A percentile compares a stretch with the other conserved stretches of the same genome.
phyloP scores from a whole-genome alignment of 2,113 vertebrate species.

The Malaclemys terrapin region DNA sequence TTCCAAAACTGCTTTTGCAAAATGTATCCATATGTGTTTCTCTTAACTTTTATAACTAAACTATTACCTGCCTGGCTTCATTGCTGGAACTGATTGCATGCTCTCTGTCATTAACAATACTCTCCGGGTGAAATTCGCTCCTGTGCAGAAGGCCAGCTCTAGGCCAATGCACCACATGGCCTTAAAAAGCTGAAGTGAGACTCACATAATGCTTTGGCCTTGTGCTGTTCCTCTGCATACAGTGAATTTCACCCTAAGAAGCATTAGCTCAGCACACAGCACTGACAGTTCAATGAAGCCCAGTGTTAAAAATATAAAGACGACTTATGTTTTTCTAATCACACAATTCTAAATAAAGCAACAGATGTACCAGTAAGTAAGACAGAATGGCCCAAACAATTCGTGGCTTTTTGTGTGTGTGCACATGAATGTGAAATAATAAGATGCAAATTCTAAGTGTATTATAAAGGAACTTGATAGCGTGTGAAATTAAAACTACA shows the following conservation, averaged over 20 bases:
- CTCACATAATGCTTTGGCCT: neutral
- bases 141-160: neutral
- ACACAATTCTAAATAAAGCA: neutral
- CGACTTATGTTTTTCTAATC: neutral
- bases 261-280: neutral
- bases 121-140: neutral
- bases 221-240: neutral
- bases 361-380: neutral
- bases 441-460: conserved; percentile 18
- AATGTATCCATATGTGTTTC: neutral
- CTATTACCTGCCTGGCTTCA: neutral
- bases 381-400: neutral
- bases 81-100: neutral
- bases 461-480: conserved; percentile 44
- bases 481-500: conserved; percentile 64
- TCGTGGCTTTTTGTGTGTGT: neutral
- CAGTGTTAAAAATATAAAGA: neutral
- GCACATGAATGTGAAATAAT: neutral
- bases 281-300: neutral
- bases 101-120: neutral
- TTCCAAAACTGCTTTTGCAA: neutral
- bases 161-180: neutral
- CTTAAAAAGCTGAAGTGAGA: neutral
- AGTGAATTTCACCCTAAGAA: neutral
- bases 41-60: neutral